Evolutionary conservation across 2,888 invertebrate species (phyloP), one percentile per base, ranked within the genome.

Genomic region (Hydroisotoma schaefferi): DNA sequence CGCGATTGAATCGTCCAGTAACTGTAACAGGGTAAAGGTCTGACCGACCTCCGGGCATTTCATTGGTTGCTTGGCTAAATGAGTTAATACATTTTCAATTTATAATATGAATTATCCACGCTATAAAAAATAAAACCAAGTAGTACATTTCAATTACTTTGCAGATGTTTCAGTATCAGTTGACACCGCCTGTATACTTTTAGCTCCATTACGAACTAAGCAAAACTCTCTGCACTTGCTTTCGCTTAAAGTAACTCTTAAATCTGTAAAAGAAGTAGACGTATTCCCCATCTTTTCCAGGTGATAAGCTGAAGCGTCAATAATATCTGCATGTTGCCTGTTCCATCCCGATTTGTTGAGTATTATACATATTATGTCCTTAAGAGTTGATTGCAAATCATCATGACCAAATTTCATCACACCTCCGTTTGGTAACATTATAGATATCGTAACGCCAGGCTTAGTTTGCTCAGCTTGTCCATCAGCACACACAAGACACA

Each of bases 401-500:
- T 65, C 28, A 18, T 28, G 18, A n/a, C 56, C 27, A 25, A 68
- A 38, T 49, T 63, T 60, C 28, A 60, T 67, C 43, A 49, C 61
- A 29, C 55, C 55, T 23, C 67, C 67, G 52, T 67, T 68, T 3
- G 72, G 72, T 12, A 72, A 60, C 5, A 72, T 59, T 57, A 72
- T 65, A 0, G 70, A 65, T 8, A 69, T 54, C 26, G 56, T 67
- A 22, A 60, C 49, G 23, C 55, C 43, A n/a, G 49, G 59, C 2
- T 55, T 22, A 1, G 49, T n/a, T 23, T 53, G 49, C 22, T 56
- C 57, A 5, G 56, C 48, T 8, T 53, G 56, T 33, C 58, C 56
- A 29, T 63, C 63, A 8, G 58, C 60, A 40, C 55, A 58, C 1
- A 94, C 88, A 18, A 97, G 81, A 4, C 94, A 94, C 15, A 97